These are phyloP conservation scores for Mesoclemmys tuberculata DNA, from an alignment of 2,113 vertebrate genomes.

Conservation along the genomic window DNA sequence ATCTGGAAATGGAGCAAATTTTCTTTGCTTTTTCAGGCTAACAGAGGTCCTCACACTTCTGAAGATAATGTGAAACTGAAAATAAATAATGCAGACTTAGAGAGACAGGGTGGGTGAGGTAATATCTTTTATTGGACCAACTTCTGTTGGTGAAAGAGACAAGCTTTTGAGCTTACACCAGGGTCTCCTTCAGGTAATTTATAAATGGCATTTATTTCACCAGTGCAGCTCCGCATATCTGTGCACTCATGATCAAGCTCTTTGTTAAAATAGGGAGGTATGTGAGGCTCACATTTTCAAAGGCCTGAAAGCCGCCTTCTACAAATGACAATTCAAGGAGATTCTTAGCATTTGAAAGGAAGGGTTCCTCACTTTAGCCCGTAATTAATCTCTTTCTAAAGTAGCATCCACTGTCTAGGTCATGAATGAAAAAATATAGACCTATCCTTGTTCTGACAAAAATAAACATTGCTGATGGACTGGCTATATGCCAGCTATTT, in stretches of 20 bases:
- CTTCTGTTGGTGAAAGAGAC: background rate
- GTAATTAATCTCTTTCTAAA: background rate
- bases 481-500: rapidly evolving
- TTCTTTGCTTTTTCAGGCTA: rapidly evolving
- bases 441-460: background rate
- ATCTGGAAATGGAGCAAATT: background rate
- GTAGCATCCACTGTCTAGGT: background rate
- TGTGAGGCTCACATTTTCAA: background rate
- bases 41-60: background rate
- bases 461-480: background rate
- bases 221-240: background rate
- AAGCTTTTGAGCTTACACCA: background rate
- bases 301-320: background rate
- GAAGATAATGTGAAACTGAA: background rate
- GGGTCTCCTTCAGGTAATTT: background rate
- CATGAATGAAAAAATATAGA: background rate
- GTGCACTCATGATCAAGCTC: background rate
- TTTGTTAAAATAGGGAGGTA: background rate
- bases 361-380: background rate
- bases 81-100: background rate
- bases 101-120: background rate
- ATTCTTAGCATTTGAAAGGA: background rate
- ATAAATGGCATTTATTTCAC: background rate
- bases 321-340: background rate
- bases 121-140: background rate